Percentiles rank a stretch among this genome's conserved stretches.
Evolutionary conservation across 2,113 vertebrate genomes (phyloP).

Genomic region (Antigone vipio): DNA sequence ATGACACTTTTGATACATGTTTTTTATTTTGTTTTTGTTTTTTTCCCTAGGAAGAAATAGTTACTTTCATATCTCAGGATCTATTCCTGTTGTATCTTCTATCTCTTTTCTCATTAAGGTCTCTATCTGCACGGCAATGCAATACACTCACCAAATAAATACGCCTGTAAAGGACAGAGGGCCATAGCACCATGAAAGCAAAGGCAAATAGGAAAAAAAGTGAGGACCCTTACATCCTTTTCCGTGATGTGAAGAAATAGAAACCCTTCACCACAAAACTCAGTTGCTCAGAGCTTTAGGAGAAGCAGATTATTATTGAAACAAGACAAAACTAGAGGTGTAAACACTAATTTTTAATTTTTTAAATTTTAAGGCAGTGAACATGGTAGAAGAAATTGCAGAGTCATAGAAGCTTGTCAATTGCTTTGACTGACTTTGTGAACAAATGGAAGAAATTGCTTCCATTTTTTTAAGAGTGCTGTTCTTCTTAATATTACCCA

Average conservation of each 20-base stretch:
- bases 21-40: background rate
- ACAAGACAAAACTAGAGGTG: background rate
- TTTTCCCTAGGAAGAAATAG: background rate
- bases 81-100: background rate
- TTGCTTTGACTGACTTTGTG: background rate
- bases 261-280: background rate
- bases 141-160: background rate
- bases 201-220: background rate
- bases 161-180: background rate
- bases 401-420: background rate
- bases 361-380: background rate
- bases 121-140: background rate
- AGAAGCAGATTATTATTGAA: background rate
- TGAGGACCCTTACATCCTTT: background rate
- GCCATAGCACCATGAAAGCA: background rate
- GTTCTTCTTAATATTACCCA: background rate
- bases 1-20: fast-evolving
- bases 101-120: background rate
- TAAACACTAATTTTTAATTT: background rate
- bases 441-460: background rate
- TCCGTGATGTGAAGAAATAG: background rate
- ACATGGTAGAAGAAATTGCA: background rate
- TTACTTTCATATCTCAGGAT: background rate
- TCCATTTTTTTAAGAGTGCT: background rate
- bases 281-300: background rate